Evolutionary conservation across 2,113 vertebrate genomes (phyloP).

Genomic region (Nerophis ophidion): DNA sequence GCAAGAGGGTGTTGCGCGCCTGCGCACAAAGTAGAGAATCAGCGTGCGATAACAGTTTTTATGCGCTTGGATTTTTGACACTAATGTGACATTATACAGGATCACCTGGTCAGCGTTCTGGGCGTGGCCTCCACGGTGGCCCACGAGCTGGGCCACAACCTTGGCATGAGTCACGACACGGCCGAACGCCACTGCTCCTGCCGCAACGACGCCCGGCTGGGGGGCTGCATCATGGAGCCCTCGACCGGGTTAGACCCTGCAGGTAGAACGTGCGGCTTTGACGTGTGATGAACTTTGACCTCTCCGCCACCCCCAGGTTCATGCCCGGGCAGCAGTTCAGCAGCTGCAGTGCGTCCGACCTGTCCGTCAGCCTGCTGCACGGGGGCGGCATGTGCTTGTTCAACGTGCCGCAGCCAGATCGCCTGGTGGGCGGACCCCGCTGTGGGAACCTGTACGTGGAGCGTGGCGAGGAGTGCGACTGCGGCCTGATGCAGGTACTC

Average conservation of each 20-base stretch:
- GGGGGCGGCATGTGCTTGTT: constrained; percentile 83
- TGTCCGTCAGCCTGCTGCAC: constrained; percentile 73
- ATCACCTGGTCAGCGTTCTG: constrained; percentile 82
- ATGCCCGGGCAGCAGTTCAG: constrained; percentile 88
- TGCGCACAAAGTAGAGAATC: too few relatives aligned
- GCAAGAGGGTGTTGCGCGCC: too few relatives aligned
- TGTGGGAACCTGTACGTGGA: constrained; percentile 86
- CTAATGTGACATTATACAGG: too few relatives aligned
- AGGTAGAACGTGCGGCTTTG: not conserved
- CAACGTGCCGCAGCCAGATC: constrained; percentile 67
- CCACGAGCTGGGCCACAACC: constrained; percentile 90
- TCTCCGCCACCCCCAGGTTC: constrained; percentile 66
- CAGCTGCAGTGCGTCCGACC: constrained; percentile 82
- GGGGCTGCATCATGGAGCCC: constrained; percentile 89
- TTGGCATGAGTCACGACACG: constrained; percentile 83
- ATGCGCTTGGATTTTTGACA: too few relatives aligned
- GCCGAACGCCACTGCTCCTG: constrained; percentile 73
- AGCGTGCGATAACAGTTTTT: too few relatives aligned
- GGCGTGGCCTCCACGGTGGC: constrained; percentile 86
- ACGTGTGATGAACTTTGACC: not conserved
- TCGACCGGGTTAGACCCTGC: constrained; percentile 78
- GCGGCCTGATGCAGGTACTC: constrained; percentile 80
- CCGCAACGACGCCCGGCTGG: constrained; percentile 71
- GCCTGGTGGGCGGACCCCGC: constrained; percentile 53
- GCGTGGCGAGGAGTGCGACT: constrained; percentile 81